Evolutionary conservation across 2,888 invertebrate species (phyloP).

Genomic region (Uloborus plumipes): DNA sequence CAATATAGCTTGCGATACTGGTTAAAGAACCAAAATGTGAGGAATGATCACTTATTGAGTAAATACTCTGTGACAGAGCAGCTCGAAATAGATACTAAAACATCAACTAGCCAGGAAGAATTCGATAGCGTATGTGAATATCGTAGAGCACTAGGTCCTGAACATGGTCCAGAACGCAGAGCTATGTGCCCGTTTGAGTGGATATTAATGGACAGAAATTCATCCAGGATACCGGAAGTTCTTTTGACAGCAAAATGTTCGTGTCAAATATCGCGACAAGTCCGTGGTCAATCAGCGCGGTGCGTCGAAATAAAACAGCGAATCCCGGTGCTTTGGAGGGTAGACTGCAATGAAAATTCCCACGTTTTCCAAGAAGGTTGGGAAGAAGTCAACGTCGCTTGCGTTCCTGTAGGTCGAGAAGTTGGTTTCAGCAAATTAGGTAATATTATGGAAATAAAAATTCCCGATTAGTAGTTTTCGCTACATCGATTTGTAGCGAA

Average conservation of each 20-base stretch:
- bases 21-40: neutral
- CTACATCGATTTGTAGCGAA: no score
- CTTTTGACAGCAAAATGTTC: constrained; percentile 26
- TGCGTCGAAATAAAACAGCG: constrained; percentile 24
- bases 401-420: constrained; percentile 14
- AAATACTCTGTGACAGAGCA: neutral
- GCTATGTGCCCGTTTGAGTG: constrained; percentile 47
- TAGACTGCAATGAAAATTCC: constrained; percentile 1
- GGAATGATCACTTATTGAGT: neutral
- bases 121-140: constrained; percentile 10
- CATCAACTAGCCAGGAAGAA: no score
- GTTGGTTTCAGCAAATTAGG: neutral
- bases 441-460: no score
- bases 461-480: no score
- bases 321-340: constrained; percentile 39
- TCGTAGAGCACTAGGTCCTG: neutral
- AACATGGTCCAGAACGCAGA: constrained; percentile 66
- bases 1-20: constrained; percentile 15
- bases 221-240: constrained; percentile 26
- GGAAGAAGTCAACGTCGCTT: constrained; percentile 40
- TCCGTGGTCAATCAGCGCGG: no score
- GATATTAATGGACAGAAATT: constrained; percentile 6
- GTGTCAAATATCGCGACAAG: constrained; percentile 15
- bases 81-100: neutral
- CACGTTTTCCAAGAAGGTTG: constrained; percentile 36